A percentile compares a stretch with the other conserved stretches of the same genome.
Evolutionary conservation across 1,140 invertebrate species (phyloP).

Genomic region (Mycetomoellerius zeteki): DNA sequence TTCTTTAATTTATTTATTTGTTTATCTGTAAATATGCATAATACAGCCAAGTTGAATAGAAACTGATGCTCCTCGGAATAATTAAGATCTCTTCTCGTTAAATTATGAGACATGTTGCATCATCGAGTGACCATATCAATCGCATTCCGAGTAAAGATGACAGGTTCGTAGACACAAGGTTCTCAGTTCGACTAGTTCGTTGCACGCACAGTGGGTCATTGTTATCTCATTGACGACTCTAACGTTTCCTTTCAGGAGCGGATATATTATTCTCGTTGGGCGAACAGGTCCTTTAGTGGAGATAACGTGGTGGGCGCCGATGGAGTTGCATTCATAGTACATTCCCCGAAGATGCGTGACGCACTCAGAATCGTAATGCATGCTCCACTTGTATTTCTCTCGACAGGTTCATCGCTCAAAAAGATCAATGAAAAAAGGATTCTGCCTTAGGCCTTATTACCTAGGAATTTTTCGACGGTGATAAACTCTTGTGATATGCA

Average conservation of each 20-base stretch:
- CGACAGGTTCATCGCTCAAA: conserved; percentile 69
- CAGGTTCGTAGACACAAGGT: conserved; percentile 48
- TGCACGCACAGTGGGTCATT: conserved; percentile 72
- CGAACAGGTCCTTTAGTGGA: conserved; percentile 57
- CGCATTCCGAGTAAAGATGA: conserved; percentile 44
- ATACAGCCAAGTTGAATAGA: not conserved
- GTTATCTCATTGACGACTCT: conserved; percentile 74
- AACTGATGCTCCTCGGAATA: conserved; percentile 11
- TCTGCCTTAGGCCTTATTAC: conserved; percentile 51
- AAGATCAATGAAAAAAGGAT: conserved; percentile 34
- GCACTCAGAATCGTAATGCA: conserved; percentile 72
- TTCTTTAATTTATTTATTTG: not conserved
- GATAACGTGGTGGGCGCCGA: conserved; percentile 35
- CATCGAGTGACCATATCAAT: conserved; percentile 28
- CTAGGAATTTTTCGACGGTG: conserved; percentile 61
- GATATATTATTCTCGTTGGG: conserved; percentile 46
- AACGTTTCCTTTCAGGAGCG: conserved; percentile 32
- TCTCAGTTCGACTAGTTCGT: conserved; percentile 54
- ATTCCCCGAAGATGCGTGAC: conserved; percentile 70
- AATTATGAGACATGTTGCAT: conserved; percentile 27
- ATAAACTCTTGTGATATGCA: not conserved
- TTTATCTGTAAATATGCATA: not conserved
- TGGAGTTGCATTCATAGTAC: conserved; percentile 51
- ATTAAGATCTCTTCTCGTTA: conserved; percentile 56
- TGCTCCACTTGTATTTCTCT: conserved; percentile 73